Evolutionary conservation across 35 echinoderm and acorn worm genomes (phyloP).

Genomic region (Ophiothrix spiculata): DNA sequence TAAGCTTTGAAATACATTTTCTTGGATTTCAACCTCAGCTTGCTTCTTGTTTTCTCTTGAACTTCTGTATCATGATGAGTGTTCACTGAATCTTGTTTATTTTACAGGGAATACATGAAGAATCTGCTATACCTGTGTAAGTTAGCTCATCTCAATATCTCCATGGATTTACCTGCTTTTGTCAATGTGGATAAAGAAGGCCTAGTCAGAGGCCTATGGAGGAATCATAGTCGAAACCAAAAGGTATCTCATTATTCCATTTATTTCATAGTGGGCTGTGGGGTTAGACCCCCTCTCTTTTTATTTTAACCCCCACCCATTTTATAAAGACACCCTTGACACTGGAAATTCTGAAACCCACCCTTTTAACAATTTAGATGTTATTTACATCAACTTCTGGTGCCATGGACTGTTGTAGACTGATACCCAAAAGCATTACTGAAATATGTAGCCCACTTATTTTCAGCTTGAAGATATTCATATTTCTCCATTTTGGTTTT

Average conservation of each 20-base stretch:
- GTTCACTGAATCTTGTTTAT: background rate
- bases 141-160: conserved; percentile 63
- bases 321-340: background rate
- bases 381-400: too few species aligned
- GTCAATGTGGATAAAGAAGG: conserved; percentile 70
- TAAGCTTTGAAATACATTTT: background rate
- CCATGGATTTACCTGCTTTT: conserved; percentile 62
- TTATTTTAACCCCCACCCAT: too few species aligned
- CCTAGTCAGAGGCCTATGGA: conserved; percentile 74
- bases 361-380: too few species aligned
- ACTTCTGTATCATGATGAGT: background rate
- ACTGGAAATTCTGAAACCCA: background rate
- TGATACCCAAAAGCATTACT: too few species aligned
- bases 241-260: conserved; percentile 70
- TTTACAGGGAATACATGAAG: conserved; percentile 70
- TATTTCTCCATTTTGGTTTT: background rate
- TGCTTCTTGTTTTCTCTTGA: too few species aligned
- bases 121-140: conserved; percentile 74
- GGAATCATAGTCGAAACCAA: conserved; percentile 83
- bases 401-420: too few species aligned
- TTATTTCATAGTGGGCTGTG: too few species aligned
- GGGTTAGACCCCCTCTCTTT: too few species aligned
- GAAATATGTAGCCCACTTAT: too few species aligned
- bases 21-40: too few species aligned
- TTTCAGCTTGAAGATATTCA: too few species aligned